A percentile compares a stretch with the other conserved stretches of the same genome.
Conservation (phyloP, 2,888 invertebrate species). For the Eilema sororculum region DNA sequence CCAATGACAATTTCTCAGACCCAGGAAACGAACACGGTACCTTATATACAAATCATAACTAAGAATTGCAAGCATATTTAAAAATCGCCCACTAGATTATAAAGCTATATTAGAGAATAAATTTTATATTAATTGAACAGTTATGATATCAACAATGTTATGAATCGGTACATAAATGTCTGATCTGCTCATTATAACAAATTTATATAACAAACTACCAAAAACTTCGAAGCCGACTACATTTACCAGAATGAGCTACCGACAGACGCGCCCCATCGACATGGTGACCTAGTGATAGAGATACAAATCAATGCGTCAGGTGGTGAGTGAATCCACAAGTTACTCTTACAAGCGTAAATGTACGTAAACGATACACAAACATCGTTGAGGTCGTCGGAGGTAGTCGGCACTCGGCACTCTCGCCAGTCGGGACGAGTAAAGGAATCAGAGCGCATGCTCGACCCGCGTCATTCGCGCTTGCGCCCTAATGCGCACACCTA, state of each 20-base stretch:
- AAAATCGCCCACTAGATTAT: background rate
- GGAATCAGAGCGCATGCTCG: slow-evolving; percentile 72
- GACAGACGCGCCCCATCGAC: slow-evolving; percentile 49
- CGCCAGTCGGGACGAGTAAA: slow-evolving; percentile 61
- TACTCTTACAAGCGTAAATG: slow-evolving; percentile 33
- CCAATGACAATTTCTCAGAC: background rate
- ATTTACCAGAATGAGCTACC: slow-evolving; percentile 8
- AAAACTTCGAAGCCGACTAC: background rate
- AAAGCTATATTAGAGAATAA: background rate
- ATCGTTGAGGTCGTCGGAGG: slow-evolving; percentile 29
- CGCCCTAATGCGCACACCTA: slow-evolving; percentile 54
- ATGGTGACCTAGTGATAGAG: slow-evolving; percentile 71
- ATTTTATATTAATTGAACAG: background rate
- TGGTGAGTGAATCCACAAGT: slow-evolving; percentile 61
- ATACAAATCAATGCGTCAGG: slow-evolving; percentile 75
- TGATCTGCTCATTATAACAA: background rate
- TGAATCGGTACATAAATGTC: background rate
- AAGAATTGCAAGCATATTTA: too few species aligned
- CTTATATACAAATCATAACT: too few species aligned
- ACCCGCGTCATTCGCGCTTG: slow-evolving; percentile 63
- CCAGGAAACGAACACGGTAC: too few species aligned
- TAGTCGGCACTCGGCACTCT: slow-evolving; percentile 21
- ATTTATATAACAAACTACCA: background rate
- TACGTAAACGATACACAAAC: slow-evolving; percentile 43
- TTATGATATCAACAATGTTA: background rate